phyloP scores from a whole-genome alignment of 92 coral and sea anemone genomes.

The Actinernus sp. region DNA sequence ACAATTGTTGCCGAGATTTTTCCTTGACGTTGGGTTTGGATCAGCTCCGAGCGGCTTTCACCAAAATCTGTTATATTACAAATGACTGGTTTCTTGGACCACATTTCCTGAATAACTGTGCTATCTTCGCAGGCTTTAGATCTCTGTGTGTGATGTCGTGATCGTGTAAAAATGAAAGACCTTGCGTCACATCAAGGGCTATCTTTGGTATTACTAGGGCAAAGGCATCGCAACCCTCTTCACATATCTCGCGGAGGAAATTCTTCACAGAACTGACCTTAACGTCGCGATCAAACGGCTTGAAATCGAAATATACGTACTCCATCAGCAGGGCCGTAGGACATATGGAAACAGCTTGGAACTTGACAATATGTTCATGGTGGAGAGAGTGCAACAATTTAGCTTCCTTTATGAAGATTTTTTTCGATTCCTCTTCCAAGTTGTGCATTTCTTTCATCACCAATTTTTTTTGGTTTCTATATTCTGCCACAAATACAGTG shows the following conservation, averaged over 20 bases:
- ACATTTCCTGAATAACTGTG: too few relatives aligned
- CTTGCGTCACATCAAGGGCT: background rate
- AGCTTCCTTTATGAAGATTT: slow-evolving; percentile 24
- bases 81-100: too few relatives aligned
- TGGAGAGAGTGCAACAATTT: slow-evolving; percentile 4
- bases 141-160: background rate
- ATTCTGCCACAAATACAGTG: slow-evolving; percentile 11
- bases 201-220: slow-evolving; percentile 8
- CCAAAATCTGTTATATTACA: too few relatives aligned
- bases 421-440: background rate
- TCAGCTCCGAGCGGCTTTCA: too few relatives aligned
- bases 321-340: slow-evolving; percentile 18
- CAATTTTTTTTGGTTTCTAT: slow-evolving; percentile 6
- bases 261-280: slow-evolving; percentile 7
- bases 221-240: slow-evolving; percentile 8
- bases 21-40: too few relatives aligned
- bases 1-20: too few relatives aligned
- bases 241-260: slow-evolving; percentile 7
- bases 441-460: slow-evolving; percentile 20
- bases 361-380: slow-evolving; percentile 18
- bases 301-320: slow-evolving; percentile 21
- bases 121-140: slow-evolving; percentile 3
- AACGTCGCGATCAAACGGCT: slow-evolving; percentile 21
- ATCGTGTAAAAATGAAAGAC: background rate
- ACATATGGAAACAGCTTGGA: background rate